Base-by-base conservation (phyloP, 2,113 vertebrate species). In the Mesoclemmys tuberculata region DNA sequence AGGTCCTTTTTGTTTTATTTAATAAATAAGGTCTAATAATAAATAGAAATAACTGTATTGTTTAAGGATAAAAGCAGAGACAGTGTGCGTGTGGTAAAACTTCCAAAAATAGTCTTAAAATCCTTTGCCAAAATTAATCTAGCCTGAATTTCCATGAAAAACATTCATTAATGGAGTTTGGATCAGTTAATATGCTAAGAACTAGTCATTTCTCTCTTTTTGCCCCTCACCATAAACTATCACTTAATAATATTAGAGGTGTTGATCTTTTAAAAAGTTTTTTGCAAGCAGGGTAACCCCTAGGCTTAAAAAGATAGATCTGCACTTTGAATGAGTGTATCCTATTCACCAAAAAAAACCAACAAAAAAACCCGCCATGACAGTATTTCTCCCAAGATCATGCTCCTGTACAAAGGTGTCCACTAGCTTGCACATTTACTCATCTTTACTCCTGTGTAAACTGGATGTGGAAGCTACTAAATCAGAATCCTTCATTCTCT, bases 41-140 rank as follows among this genome's bases (percentile, higher is more conserved):
- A 97, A 90, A 94, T 94, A 93, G 83, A 92, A 96, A 96, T 93
- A 96, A 87, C 95, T 80, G 84, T 94, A 94, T 91, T 92, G 90
- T 94, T 95, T 87, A 96, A 93, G 90, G 95, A 96, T 95, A 96
- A 96, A 96, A 97, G 78, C 88, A 97, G 91, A 96, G 95, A 64
- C 90, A 80, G 89, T 35, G 21, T 38, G 75, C 94, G 61, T 68
- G 96, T 95, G 96, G 93, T 94, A 96, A 96, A 96, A 83, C 85
- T 94, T 96, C 97, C 94, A 96, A 92, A 97, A 97, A 97, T 97
- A 97, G 75, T 92, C 49, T 94, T 94, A 83, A 86, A 93, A 87
- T 11, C 87, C 93, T 68, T 89, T 94, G 91, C 90, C 96, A 88
- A 94, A 97, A 94, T 96, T 96, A 95, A 90, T 44, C 85, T 89